Percentiles rank a stretch among this genome's conserved stretches.
Conservation (phyloP, 2,113 vertebrate species). For the Sturnira hondurensis region DNA sequence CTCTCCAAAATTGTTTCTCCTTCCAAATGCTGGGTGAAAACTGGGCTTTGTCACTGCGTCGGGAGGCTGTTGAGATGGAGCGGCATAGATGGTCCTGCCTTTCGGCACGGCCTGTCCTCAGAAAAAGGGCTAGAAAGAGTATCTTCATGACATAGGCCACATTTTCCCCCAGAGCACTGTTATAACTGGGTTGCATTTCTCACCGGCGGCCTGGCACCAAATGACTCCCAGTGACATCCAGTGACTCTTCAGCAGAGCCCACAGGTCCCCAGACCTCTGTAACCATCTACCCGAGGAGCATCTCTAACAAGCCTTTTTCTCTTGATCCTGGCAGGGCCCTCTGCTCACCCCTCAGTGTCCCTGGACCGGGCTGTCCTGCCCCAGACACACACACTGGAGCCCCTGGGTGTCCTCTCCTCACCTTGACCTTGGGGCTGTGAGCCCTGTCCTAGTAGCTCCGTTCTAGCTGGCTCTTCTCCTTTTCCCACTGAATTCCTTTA, state of each 20-base stretch:
- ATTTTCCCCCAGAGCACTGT: background rate
- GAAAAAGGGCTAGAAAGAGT: background rate
- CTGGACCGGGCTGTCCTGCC: background rate
- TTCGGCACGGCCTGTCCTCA: background rate
- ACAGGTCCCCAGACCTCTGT: background rate
- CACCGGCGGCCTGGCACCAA: background rate
- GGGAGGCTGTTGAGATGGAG: background rate
- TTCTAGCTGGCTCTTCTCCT: background rate
- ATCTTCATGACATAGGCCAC: background rate
- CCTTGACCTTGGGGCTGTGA: background rate
- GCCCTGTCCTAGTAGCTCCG: background rate
- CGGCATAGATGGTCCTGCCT: background rate
- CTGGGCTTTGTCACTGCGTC: background rate
- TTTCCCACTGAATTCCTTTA: background rate
- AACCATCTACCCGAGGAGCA: background rate
- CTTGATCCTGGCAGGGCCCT: background rate
- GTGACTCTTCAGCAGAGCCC: background rate
- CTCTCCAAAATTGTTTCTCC: background rate
- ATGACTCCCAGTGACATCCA: background rate
- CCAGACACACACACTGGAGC: background rate
- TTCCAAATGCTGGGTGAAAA: background rate
- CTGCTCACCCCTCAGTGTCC: background rate
- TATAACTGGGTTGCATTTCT: background rate
- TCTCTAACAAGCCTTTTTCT: background rate
- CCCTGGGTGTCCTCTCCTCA: background rate